These are phyloP conservation scores for Microdon myrmicae DNA, from an alignment of 2,888 invertebrate species.

Conservation along the genomic window DNA sequence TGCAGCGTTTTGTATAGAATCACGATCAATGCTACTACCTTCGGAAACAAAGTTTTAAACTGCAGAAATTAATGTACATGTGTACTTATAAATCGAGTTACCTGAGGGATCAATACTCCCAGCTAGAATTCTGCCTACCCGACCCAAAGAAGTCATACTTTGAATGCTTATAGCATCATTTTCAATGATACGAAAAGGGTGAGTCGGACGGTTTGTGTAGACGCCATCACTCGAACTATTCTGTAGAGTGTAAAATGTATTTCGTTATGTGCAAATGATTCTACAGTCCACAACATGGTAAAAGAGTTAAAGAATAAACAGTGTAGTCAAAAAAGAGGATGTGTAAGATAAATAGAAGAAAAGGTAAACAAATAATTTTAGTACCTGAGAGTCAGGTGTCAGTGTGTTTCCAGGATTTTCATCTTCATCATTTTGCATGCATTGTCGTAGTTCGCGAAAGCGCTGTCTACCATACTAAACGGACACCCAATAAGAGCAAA, in stretches of 20 bases:
- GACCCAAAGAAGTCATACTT: constrained; percentile 87
- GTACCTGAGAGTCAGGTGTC: constrained; percentile 79
- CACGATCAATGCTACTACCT: constrained; percentile 65
- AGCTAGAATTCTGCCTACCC: constrained; percentile 82
- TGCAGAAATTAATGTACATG: neutral
- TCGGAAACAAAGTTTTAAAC: constrained; percentile 4
- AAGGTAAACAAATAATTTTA: constrained; percentile 42
- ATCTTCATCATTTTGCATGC: constrained; percentile 89
- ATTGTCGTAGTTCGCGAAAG: constrained; percentile 85
- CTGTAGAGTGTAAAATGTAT: constrained; percentile 54
- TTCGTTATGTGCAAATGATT: neutral
- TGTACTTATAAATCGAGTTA: constrained; percentile 60
- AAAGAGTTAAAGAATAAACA: constrained; percentile 3
- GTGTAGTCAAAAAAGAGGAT: neutral
- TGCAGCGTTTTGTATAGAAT: constrained; percentile 59
- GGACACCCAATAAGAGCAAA: constrained; percentile 42
- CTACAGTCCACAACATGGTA: neutral
- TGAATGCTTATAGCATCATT: constrained; percentile 88
- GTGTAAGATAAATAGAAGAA: neutral
- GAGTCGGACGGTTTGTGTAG: constrained; percentile 75
- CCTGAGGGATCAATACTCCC: constrained; percentile 74
- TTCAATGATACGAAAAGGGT: constrained; percentile 87
- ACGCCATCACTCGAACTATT: constrained; percentile 79
- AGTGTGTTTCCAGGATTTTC: constrained; percentile 75
- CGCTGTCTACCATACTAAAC: constrained; percentile 73